Percentiles rank a stretch among this genome's conserved stretches.
Evolutionary conservation across 2,888 invertebrate genomes (phyloP).

Genomic region (Luffia ferchaultella): DNA sequence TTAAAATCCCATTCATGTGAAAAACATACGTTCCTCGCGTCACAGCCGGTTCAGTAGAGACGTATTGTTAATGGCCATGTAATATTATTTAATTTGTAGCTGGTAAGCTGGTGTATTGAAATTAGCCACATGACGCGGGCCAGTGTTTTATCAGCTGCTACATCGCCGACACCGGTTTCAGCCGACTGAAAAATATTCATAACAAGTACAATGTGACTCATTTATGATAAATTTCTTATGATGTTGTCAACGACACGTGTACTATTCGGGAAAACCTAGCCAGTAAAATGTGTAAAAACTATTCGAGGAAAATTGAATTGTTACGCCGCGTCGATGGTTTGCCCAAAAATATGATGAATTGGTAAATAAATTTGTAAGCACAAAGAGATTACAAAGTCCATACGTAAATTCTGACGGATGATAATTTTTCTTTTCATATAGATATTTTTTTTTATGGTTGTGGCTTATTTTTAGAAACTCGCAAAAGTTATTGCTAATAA

Average conservation of each 20-base stretch:
- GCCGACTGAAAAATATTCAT: background rate
- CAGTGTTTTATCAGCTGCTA: slow-evolving; percentile 22
- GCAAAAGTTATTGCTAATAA: too few relatives aligned
- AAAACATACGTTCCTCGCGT: background rate
- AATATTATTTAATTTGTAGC: slow-evolving; percentile 26
- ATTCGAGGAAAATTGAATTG: background rate
- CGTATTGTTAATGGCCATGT: slow-evolving; percentile 24
- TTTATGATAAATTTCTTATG: background rate
- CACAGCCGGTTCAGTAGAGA: background rate
- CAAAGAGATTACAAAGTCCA: too few relatives aligned
- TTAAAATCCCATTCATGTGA: background rate
- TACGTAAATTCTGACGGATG: too few relatives aligned
- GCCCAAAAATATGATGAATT: background rate
- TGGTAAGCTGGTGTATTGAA: slow-evolving; percentile 29
- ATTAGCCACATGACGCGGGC: slow-evolving; percentile 49
- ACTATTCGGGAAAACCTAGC: background rate
- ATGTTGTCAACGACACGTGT: background rate
- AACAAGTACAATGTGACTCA: background rate
- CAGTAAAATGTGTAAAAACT: background rate
- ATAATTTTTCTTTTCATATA: too few relatives aligned
- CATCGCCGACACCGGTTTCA: background rate
- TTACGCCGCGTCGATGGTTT: background rate
- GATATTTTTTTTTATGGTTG: too few relatives aligned
- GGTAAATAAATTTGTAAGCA: background rate
- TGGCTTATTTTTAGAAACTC: too few relatives aligned